Percentiles rank a stretch among this genome's conserved stretches.
These are phyloP conservation scores for Syngnathus typhle DNA, from an alignment of 2,113 vertebrate genomes.

Conservation along the genomic window DNA sequence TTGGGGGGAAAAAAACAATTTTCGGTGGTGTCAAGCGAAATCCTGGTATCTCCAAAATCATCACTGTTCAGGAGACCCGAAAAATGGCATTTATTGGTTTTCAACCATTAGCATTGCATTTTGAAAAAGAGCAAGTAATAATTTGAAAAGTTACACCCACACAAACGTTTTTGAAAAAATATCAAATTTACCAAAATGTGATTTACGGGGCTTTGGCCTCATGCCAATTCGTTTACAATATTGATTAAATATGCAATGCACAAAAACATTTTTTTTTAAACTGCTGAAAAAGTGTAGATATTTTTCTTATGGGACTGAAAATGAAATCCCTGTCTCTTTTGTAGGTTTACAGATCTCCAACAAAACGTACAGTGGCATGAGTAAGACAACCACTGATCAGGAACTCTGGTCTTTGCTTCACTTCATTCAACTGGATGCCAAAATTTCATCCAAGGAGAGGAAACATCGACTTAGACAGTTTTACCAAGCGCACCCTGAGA, in stretches of 20 bases:
- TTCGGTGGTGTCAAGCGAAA: neutral
- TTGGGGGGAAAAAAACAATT: neutral
- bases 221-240: neutral
- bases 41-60: too few species aligned
- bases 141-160: too few species aligned
- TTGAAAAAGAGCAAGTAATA: too few species aligned
- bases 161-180: too few species aligned
- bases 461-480: slow-evolving; percentile 81
- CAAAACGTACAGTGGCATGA: slow-evolving; percentile 53
- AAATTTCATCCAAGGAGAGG: slow-evolving; percentile 81
- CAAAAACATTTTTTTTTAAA: neutral
- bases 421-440: slow-evolving; percentile 80
- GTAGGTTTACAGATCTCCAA: slow-evolving; percentile 74
- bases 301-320: neutral
- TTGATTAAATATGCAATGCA: neutral
- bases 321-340: neutral
- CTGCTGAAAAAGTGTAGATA: neutral
- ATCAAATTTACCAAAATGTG: too few species aligned
- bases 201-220: too few species aligned
- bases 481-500: slow-evolving; percentile 80
- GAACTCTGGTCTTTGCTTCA: slow-evolving; percentile 78
- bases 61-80: too few species aligned
- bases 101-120: too few species aligned
- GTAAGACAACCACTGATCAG: slow-evolving; percentile 73
- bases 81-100: too few species aligned